Evolutionary conservation across 2,888 invertebrate species (phyloP).

Genomic region (Lissonota sp.): DNA sequence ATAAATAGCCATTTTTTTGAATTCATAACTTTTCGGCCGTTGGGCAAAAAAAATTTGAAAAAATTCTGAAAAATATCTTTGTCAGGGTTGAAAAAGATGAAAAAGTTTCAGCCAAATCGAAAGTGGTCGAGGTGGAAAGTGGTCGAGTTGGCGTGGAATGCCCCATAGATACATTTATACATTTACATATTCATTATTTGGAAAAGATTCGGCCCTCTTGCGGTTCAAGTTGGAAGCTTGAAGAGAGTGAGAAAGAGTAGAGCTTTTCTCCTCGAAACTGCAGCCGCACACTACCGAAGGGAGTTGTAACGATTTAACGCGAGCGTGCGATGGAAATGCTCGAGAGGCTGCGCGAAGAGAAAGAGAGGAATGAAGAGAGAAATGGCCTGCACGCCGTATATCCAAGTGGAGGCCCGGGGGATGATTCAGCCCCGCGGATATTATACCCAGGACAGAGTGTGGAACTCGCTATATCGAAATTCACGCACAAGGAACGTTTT

Average conservation of each 20-base stretch:
- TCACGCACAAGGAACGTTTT: no score
- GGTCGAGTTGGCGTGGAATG: constrained; percentile 12
- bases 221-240: neutral
- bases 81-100: no score
- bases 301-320: constrained; percentile 60
- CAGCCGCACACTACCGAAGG: constrained; percentile 56
- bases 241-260: constrained; percentile 43
- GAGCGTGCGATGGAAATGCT: constrained; percentile 32
- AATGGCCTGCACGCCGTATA: neutral
- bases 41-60: no score
- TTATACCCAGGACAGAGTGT: no score
- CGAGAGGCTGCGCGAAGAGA: constrained; percentile 11
- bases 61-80: no score
- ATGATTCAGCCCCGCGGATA: constrained; percentile 44
- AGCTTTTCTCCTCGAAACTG: constrained; percentile 35
- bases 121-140: neutral
- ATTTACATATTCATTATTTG: constrained; percentile 7
- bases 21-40: no score
- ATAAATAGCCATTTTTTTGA: no score
- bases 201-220: constrained; percentile 41
- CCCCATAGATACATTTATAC: constrained; percentile 40
- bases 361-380: neutral
- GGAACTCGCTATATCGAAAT: no score
- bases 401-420: constrained; percentile 7
- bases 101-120: constrained; percentile 1